phyloP scores from a whole-genome alignment of 2,797 vertebrate genomes.

The Salmo trutta region DNA sequence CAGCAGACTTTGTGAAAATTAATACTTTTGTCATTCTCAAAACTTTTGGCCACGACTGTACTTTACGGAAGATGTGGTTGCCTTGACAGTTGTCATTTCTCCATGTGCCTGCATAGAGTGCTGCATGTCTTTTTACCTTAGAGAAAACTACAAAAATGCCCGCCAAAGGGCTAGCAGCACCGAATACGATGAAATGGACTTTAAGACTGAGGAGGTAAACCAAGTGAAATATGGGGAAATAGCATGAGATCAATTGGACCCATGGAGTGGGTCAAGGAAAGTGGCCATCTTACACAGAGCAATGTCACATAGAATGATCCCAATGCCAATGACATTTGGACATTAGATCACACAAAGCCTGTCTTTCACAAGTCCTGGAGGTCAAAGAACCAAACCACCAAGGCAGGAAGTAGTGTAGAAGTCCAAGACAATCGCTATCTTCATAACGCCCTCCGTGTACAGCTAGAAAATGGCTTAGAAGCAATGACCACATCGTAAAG shows the following conservation, averaged over 20 bases:
- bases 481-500: constrained; percentile 28
- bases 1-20: no score
- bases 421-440: constrained; percentile 18
- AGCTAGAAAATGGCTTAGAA: constrained; percentile 2
- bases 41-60: background rate
- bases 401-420: constrained; percentile 18
- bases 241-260: background rate
- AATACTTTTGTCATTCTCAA: no score
- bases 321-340: constrained; percentile 7
- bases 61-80: background rate
- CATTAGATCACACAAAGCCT: constrained; percentile 52
- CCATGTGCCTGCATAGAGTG: background rate
- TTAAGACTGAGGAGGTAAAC: background rate
- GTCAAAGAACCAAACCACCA: constrained; percentile 16
- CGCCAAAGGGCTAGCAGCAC: background rate
- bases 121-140: background rate
- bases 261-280: constrained; percentile 3
- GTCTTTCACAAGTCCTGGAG: constrained; percentile 48
- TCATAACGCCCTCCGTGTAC: constrained; percentile 16
- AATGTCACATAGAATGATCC: background rate
- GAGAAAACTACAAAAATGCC: background rate
- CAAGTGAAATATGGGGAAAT: background rate
- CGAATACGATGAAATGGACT: background rate
- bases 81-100: background rate
- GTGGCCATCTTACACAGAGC: background rate